Base-by-base conservation (phyloP, 2,888 invertebrate genomes). In the Steromphala cineraria region DNA sequence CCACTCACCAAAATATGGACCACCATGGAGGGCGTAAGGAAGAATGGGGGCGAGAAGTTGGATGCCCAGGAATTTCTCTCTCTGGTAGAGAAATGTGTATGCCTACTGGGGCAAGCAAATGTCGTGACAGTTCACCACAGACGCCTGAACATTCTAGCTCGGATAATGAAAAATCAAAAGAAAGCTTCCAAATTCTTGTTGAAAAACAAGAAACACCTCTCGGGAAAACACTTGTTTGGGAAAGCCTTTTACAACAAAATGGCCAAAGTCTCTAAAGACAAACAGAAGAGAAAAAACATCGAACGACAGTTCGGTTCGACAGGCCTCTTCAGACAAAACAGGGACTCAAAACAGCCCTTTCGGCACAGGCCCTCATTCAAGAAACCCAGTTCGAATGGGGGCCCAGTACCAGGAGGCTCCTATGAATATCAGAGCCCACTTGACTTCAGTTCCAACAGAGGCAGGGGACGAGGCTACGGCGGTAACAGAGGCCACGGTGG, bases 111-210 rank as follows among this genome's bases (percentile, higher is more conserved):
- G n/a, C n/a, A n/a, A n/a, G n/a, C n/a, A n/a, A n/a, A n/a, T n/a
- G n/a, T n/a, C n/a, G n/a, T n/a, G n/a, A n/a, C n/a, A n/a, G n/a
- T n/a, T n/a, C n/a, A n/a, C n/a, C n/a, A n/a, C n/a, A 53, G 78
- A 40, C 8, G 78, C 1, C 17, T 75, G 0, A 40, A 53, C 52
- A 71, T 74, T 3, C 19, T 78, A 52, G 10, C 78, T 0, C 71
- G 56, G 17, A 5, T 81, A 0, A 53, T 81, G 28, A 71, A 74
- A n/a, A n/a, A n/a, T n/a, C n/a, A n/a, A n/a, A n/a, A n/a, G n/a
- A n/a, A n/a, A n/a, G n/a, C n/a, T n/a, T 56, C 36, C 13, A 31
- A 53, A 15, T 31, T 74, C 19, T 13, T 75, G 46, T 10, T 19
- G 8, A 75, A 75, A 21, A 40, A 75, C 21, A 24, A 40, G 7